Conservation (phyloP, 2,113 vertebrate species). For the Octodon degus region DNA sequence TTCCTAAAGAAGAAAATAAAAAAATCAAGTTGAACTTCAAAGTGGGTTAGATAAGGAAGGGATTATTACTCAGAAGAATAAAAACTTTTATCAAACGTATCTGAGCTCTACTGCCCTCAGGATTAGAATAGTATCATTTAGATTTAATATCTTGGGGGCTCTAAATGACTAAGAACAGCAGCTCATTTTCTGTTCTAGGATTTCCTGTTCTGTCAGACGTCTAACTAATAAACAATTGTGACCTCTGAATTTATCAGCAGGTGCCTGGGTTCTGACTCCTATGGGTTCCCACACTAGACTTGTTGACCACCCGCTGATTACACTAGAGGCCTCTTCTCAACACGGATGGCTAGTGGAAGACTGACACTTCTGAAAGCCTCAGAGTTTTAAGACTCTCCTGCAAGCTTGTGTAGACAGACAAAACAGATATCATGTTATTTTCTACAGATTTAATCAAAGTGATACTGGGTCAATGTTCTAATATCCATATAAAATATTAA, state of each 20-base stretch:
- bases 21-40: slow-evolving; percentile 33
- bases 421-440: slow-evolving; percentile 49
- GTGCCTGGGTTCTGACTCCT: not conserved
- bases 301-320: too few relatives aligned
- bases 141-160: not conserved
- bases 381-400: not conserved
- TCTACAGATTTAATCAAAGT: slow-evolving; percentile 42
- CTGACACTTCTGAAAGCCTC: not conserved
- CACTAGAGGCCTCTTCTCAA: not conserved
- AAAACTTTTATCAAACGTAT: slow-evolving; percentile 5
- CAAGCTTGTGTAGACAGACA: slow-evolving; percentile 30
- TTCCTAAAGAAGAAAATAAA: slow-evolving; percentile 23
- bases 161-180: not conserved
- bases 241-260: not conserved
- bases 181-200: not conserved
- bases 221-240: not conserved
- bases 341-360: too few relatives aligned
- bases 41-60: slow-evolving; percentile 5
- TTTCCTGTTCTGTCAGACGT: not conserved
- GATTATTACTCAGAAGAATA: slow-evolving; percentile 38
- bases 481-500: not conserved
- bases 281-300: not conserved
- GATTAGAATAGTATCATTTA: not conserved
- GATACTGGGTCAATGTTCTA: not conserved
- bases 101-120: not conserved